A percentile compares a stretch with the other conserved stretches of the same genome.
phyloP scores from a whole-genome alignment of 2,888 invertebrate genomes.

The Aphodius sticticus region DNA sequence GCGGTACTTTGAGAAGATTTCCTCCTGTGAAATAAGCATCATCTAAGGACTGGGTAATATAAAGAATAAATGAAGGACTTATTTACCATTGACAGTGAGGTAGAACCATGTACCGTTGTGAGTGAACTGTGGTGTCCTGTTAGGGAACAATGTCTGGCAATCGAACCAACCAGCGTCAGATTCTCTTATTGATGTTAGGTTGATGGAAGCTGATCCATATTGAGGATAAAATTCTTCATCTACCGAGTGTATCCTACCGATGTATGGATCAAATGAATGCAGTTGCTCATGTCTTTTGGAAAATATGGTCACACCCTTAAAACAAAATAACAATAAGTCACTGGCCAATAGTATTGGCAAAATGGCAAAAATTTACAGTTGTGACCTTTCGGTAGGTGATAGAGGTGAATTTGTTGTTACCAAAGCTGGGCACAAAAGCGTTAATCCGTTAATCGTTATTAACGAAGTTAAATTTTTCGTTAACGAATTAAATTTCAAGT shows the following conservation, averaged over 20 bases:
- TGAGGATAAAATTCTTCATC: slow-evolving; percentile 64
- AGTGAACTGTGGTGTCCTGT: slow-evolving; percentile 82
- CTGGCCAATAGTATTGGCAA: no score
- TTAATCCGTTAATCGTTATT: no score
- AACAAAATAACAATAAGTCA: slow-evolving; percentile 19
- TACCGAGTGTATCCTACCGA: slow-evolving; percentile 75
- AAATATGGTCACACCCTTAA: slow-evolving; percentile 79
- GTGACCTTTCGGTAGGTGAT: no score
- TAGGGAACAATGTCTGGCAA: slow-evolving; percentile 88
- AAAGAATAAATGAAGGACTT: no score
- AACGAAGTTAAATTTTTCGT: no score
- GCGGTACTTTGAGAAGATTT: slow-evolving; percentile 85
- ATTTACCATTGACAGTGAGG: slow-evolving; percentile 83
- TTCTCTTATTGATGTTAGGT: slow-evolving; percentile 86
- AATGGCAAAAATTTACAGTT: no score
- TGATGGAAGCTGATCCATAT: slow-evolving; percentile 76
- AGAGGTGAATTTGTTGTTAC: no score
- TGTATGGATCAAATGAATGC: slow-evolving; percentile 73
- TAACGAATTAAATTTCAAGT: no score
- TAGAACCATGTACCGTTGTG: slow-evolving; percentile 92
- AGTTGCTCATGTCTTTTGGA: slow-evolving; percentile 82
- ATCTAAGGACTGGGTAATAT: neutral
- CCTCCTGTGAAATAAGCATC: slow-evolving; percentile 68
- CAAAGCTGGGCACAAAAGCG: no score
- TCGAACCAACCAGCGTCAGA: slow-evolving; percentile 92